These are phyloP conservation scores for Caenorhabditis becei DNA, from an alignment of 2,888 invertebrate genomes.

Conservation along the genomic window DNA sequence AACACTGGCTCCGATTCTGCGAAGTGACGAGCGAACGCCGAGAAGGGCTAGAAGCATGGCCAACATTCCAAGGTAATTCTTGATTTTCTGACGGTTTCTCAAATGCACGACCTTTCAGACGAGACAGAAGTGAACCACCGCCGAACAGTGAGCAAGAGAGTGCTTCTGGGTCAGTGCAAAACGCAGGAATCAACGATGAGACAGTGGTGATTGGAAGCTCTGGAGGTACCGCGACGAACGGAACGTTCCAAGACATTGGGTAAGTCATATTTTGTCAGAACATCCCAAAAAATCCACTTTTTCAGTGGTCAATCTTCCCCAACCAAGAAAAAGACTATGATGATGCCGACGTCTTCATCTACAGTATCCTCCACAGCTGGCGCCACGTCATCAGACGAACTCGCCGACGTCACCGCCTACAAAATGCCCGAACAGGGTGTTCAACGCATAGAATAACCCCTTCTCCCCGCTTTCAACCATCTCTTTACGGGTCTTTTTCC, in stretches of 20 bases:
- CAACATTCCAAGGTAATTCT: slow-evolving; percentile 64
- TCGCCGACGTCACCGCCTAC: slow-evolving; percentile 70
- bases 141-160: slow-evolving; percentile 56
- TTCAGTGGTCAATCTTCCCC: slow-evolving; percentile 30
- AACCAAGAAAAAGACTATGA: slow-evolving; percentile 61
- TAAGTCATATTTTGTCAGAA: background rate
- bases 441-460: slow-evolving; percentile 69
- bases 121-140: slow-evolving; percentile 72
- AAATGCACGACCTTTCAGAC: slow-evolving; percentile 17
- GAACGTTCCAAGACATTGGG: background rate
- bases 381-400: slow-evolving; percentile 56
- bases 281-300: background rate
- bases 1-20: slow-evolving; percentile 1
- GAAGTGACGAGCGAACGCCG: slow-evolving; percentile 60
- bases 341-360: slow-evolving; percentile 42
- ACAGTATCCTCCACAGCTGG: slow-evolving; percentile 17
- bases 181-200: slow-evolving; percentile 17
- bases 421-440: slow-evolving; percentile 74
- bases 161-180: background rate
- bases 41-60: slow-evolving; percentile 70
- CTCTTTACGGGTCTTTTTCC: background rate
- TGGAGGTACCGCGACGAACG: background rate
- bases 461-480: background rate
- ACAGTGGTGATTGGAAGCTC: background rate
- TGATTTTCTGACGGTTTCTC: background rate